Percentiles rank a stretch among this genome's conserved stretches.
Conservation (phyloP, 1,140 invertebrate species). For the Drosophila biarmipes region DNA sequence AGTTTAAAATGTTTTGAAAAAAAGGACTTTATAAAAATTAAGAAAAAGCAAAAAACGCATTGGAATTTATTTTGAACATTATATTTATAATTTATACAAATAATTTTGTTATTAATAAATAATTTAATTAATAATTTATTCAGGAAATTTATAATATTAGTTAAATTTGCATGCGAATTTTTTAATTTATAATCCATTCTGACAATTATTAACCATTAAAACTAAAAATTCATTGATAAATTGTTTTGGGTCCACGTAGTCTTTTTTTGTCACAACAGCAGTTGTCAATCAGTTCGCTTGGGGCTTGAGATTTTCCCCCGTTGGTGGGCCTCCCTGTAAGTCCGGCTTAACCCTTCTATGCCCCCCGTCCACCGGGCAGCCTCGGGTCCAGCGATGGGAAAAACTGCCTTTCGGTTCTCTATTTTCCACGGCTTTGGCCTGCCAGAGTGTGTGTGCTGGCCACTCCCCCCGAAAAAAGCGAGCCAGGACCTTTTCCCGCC, state of each 20-base stretch:
- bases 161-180: too few relatives aligned
- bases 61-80: too few relatives aligned
- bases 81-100: too few relatives aligned
- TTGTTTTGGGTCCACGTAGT: too few relatives aligned
- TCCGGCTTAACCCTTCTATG: constrained; percentile 22
- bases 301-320: background rate
- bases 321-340: constrained; percentile 9
- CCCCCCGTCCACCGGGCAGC: constrained; percentile 13
- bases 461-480: constrained; percentile 41
- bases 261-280: constrained; percentile 9
- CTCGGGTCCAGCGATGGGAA: background rate
- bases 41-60: too few relatives aligned
- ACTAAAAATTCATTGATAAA: background rate
- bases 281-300: constrained; percentile 52
- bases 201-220: background rate
- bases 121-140: too few relatives aligned
- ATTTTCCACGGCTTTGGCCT: constrained; percentile 1
- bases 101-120: too few relatives aligned
- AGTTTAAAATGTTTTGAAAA: too few relatives aligned
- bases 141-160: too few relatives aligned
- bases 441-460: constrained; percentile 19
- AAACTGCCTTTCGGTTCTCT: constrained; percentile 14
- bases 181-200: background rate
- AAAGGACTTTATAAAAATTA: too few relatives aligned
- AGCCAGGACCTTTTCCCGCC: constrained; percentile 39